A percentile compares a stretch with the other conserved stretches of the same genome.
phyloP scores from a whole-genome alignment of 2,113 vertebrate species.

The Nyctereutes procyonoides region DNA sequence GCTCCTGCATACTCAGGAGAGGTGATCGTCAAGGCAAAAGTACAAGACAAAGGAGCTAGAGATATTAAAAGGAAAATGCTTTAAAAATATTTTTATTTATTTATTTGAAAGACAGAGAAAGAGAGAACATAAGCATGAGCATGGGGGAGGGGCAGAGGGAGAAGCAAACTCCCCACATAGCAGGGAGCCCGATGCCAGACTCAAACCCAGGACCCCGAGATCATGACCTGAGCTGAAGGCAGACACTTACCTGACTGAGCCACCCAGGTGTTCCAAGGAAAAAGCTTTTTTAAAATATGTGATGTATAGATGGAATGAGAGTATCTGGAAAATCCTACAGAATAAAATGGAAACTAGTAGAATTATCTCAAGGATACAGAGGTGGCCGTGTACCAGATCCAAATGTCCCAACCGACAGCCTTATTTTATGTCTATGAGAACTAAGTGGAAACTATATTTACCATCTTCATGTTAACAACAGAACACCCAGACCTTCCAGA shows the following conservation, averaged over 20 bases:
- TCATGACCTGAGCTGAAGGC: too few species aligned
- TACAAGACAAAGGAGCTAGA: fast-evolving
- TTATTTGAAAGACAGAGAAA: too few species aligned
- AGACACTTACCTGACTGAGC: too few species aligned
- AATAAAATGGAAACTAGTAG: background rate
- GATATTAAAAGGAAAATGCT: fast-evolving
- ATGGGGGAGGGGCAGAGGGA: too few species aligned
- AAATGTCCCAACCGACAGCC: fast-evolving
- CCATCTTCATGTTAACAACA: background rate
- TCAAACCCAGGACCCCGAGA: too few species aligned
- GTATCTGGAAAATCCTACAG: background rate
- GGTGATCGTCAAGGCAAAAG: background rate
- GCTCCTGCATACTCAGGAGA: background rate
- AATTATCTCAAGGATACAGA: background rate
- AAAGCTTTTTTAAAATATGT: background rate
- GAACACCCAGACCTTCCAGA: background rate
- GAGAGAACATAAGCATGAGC: too few species aligned
- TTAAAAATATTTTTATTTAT: background rate
- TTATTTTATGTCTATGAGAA: fast-evolving
- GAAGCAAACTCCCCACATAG: too few species aligned
- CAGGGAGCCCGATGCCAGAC: too few species aligned
- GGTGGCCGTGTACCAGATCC: too few species aligned
- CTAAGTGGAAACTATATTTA: background rate
- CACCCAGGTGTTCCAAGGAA: background rate
- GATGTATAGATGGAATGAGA: background rate